Conservation (phyloP, 2,888 invertebrate genomes). For the Cephalotes varians region DNA sequence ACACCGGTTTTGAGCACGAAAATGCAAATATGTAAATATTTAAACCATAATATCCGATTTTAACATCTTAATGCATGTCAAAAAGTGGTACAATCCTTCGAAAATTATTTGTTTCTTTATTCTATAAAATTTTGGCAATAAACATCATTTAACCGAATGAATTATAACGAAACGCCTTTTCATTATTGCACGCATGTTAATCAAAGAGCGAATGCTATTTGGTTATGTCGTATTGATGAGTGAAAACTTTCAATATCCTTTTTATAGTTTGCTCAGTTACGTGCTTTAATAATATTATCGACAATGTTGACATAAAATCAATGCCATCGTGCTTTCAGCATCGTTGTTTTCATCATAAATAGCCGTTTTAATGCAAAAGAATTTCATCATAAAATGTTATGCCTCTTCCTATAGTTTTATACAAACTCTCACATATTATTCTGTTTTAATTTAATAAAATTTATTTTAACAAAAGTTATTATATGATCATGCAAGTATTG, state of each 20-base stretch:
- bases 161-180: neutral
- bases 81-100: neutral
- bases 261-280: constrained; percentile 6
- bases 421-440: neutral
- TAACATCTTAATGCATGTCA: neutral
- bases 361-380: constrained; percentile 2
- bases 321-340: neutral
- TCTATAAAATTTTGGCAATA: neutral
- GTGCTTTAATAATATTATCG: constrained; percentile 3
- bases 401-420: neutral
- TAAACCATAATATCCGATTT: neutral
- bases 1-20: neutral
- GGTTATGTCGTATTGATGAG: neutral
- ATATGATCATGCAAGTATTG: neutral
- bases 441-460: constrained; percentile 4
- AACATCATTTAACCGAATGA: neutral
- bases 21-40: constrained; percentile 23
- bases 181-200: neutral
- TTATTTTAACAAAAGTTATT: constrained; percentile 15
- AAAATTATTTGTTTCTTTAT: neutral
- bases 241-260: neutral
- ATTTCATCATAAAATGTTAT: constrained; percentile 20
- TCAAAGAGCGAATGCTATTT: neutral
- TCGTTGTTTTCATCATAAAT: constrained; percentile 23
- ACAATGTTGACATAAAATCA: constrained; percentile 37